A percentile compares a stretch with the other conserved stretches of the same genome.
These are phyloP conservation scores for Ranitomeya imitator DNA, from an alignment of 2,113 vertebrate genomes.

Conservation along the genomic window DNA sequence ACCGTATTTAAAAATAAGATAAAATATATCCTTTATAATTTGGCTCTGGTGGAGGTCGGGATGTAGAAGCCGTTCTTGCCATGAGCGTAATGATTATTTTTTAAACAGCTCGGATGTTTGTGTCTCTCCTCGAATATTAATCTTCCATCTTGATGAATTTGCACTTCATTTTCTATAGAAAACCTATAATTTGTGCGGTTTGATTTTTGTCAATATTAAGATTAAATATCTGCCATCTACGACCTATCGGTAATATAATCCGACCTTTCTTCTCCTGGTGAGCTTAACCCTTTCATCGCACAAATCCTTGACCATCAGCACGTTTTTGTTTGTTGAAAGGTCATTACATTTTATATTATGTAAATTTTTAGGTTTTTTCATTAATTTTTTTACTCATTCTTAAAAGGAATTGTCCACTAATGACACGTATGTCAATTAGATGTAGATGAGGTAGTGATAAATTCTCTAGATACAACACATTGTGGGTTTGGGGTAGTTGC, in stretches of 20 bases:
- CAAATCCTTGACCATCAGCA: neutral
- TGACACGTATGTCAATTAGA: neutral
- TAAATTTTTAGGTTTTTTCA: neutral
- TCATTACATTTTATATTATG: neutral
- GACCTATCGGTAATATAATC: conserved; percentile 52
- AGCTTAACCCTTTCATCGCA: conserved; percentile 8
- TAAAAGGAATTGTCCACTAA: neutral
- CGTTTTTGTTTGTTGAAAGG: neutral
- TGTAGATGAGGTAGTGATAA: neutral
- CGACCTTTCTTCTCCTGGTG: conserved; percentile 19
- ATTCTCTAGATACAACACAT: neutral
- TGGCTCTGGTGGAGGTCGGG: neutral
- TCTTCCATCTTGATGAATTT: conserved; percentile 47
- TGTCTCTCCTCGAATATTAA: conserved; percentile 23
- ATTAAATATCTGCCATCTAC: conserved; percentile 56
- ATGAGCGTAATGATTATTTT: conserved; percentile 4
- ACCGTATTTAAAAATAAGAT: neutral
- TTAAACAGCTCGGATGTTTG: neutral
- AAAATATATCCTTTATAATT: neutral
- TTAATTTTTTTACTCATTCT: neutral
- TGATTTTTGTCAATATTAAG: conserved; percentile 57
- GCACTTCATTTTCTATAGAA: conserved; percentile 49
- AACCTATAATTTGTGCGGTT: conserved; percentile 51
- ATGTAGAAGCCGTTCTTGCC: neutral
- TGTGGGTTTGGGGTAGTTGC: neutral